Evolutionary conservation across 53 echinoderm and acorn worm genomes (phyloP).

Genomic region (Holothuria scabra): DNA sequence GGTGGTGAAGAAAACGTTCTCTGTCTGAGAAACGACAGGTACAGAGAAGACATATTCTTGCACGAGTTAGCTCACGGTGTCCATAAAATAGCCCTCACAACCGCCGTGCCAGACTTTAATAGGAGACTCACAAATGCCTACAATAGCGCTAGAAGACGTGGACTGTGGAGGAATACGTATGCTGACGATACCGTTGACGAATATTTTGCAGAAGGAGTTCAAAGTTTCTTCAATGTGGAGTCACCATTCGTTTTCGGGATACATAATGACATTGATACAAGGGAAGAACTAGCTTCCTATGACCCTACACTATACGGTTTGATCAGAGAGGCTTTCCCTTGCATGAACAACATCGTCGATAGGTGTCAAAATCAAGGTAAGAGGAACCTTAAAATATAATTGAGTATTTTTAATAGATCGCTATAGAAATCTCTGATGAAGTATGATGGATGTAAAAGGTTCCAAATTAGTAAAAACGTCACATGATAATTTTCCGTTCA

Average conservation of each 20-base stretch:
- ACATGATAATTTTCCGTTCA: too few relatives aligned
- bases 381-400: too few relatives aligned
- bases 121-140: conserved; percentile 25
- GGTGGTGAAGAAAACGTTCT: neutral
- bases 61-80: conserved; percentile 80
- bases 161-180: conserved; percentile 73
- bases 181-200: conserved; percentile 55
- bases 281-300: conserved; percentile 50
- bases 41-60: conserved; percentile 53
- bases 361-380: too few relatives aligned
- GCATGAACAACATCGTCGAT: too few relatives aligned
- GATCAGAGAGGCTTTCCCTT: too few relatives aligned
- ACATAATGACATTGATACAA: conserved; percentile 71
- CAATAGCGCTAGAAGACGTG: conserved; percentile 35
- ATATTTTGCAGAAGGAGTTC: conserved; percentile 81
- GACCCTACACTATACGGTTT: conserved; percentile 62
- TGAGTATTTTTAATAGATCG: too few relatives aligned
- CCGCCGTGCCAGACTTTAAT: conserved; percentile 42
- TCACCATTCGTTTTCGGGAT: conserved; percentile 43
- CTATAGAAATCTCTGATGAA: too few relatives aligned
- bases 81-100: conserved; percentile 58
- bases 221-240: conserved; percentile 65
- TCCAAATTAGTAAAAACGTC: too few relatives aligned
- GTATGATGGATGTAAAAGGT: too few relatives aligned
- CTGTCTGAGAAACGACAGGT: too few relatives aligned